Evolutionary conservation across 2,888 invertebrate genomes (phyloP), one percentile per base, ranked within the genome.

Genomic region (Nemotelus nigrinus): DNA sequence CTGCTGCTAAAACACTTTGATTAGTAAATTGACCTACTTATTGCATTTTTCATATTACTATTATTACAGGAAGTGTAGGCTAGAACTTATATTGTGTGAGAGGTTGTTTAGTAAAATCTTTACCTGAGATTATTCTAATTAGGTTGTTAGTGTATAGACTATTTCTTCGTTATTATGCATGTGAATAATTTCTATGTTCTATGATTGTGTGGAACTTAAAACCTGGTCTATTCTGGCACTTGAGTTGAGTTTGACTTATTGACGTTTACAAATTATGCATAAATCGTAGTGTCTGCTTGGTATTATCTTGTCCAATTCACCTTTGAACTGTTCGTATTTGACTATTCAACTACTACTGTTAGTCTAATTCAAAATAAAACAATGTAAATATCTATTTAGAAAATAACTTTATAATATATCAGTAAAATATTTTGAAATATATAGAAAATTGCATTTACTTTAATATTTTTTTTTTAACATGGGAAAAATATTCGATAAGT

Each of bases 401-500:
- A 70, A 70, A 70, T 55, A 70, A 70, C 50, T 70, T 41, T 71
- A 71, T 50, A 63, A 53, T 74, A 5, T 25, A 58, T n/a, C 60
- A 45, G 60, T 74, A 74, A 74, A 74, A 63, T 60, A 48, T 63
- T 50, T 63, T 60, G 74, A 48, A 50, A 70, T 60, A 60, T 74
- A 71, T 25, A 25, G 25, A 55, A 10, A 55, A 53, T 68, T 67
- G n/a, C n/a, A n/a, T 45, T 65, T 65, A 10, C 10, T 5, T 57
- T 8, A 25, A 57, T 10, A 39, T 41, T 64, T 41, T 39, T 6
- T 41, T 64, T 68, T 45, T 60, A 74, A 70, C 53, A 43, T 55
- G 10, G 65, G 43, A 65, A 74, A 74, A 55, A 74, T 74, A 63
- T 72, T 72, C 41, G 50, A n/a, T 72, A 74, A 60, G n/a, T 70